These are phyloP conservation scores for Xenentodon cancila DNA, from an alignment of 2,797 vertebrate species.

Conservation along the genomic window DNA sequence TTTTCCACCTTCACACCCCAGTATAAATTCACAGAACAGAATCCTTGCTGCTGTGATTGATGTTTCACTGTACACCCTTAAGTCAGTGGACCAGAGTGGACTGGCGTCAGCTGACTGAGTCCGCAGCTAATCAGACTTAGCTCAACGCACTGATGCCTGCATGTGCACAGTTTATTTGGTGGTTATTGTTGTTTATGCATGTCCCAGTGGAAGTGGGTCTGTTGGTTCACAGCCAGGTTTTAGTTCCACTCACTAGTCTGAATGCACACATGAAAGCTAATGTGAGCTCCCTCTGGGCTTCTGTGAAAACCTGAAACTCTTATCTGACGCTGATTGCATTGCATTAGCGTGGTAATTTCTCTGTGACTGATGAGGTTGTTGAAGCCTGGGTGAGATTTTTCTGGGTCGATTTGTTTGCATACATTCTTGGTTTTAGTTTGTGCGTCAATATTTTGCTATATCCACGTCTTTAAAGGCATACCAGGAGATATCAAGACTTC, in stretches of 20 bases:
- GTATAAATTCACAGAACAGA: conserved; percentile 72
- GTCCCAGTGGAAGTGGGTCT: conserved; percentile 57
- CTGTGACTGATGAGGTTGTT: conserved; percentile 51
- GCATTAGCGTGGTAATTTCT: conserved; percentile 45
- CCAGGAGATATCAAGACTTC: too few relatives aligned
- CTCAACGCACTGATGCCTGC: conserved; percentile 43
- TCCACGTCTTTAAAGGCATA: too few relatives aligned
- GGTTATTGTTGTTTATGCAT: conserved; percentile 65
- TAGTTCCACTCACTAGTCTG: conserved; percentile 77
- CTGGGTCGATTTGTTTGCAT: conserved; percentile 34
- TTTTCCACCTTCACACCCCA: conserved; percentile 77
- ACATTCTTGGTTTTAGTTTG: conserved; percentile 31
- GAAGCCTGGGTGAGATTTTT: conserved; percentile 6
- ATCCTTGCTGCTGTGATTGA: conserved; percentile 51
- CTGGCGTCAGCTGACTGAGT: conserved; percentile 52
- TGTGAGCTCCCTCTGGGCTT: conserved; percentile 57
- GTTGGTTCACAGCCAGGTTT: conserved; percentile 68
- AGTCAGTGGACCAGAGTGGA: conserved; percentile 76
- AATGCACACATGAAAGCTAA: conserved; percentile 64
- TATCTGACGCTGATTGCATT: conserved; percentile 44
- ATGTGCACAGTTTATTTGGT: conserved; percentile 70
- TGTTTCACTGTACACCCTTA: conserved; percentile 56
- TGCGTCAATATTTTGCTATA: conserved; percentile 22
- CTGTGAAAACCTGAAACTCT: conserved; percentile 51
- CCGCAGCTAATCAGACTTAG: conserved; percentile 52